Evolutionary conservation across 2,113 vertebrate species (phyloP), one percentile per base, ranked within the genome.

Genomic region (Phrynocephalus versicolor): DNA sequence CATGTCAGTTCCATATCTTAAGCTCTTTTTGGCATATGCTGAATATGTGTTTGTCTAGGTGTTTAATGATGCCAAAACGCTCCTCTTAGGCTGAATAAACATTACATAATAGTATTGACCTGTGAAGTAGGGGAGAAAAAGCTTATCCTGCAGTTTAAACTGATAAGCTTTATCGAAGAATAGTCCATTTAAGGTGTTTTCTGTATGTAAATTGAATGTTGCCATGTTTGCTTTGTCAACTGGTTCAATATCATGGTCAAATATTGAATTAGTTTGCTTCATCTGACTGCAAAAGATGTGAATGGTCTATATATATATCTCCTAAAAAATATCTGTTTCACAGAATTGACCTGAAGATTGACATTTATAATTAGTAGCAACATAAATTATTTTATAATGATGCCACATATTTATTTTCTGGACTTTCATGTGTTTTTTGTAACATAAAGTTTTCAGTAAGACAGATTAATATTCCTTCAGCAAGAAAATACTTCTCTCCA

Each of bases 41-140:
- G 89, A 94, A 82, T 77, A 91, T 83, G 74, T 41, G 74, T 84
- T 89, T 91, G 84, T 78, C 83, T 85, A 84, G 92, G 91, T 92
- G 83, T 94, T 88, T 92, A 91, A 55, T 21, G 0, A 90, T 94
- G 91, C 93, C 92, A 94, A 93, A 93, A 88, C 65, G 67, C 80
- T 84, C 94, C 94, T 96, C 94, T 96, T 90, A 96, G 83, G 85
- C 92, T 95, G 92, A 95, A 94, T 89, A 96, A 96, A 97, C 88
- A 95, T 86, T 81, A 85, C 92, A 91, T 94, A 86, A 87, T 78
- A 88, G 88, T 41, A 62, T 81, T 93, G 85, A 73, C 88, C 86
- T 89, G 87, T 88, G 89, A 94, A 94, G 95, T 89, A 93, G 88
- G 73, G 90, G 90, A 51, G 92, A 86, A 90, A 96, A 96, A 93